Conservation (phyloP, 1,140 invertebrate species). For the Conus ventricosus region DNA sequence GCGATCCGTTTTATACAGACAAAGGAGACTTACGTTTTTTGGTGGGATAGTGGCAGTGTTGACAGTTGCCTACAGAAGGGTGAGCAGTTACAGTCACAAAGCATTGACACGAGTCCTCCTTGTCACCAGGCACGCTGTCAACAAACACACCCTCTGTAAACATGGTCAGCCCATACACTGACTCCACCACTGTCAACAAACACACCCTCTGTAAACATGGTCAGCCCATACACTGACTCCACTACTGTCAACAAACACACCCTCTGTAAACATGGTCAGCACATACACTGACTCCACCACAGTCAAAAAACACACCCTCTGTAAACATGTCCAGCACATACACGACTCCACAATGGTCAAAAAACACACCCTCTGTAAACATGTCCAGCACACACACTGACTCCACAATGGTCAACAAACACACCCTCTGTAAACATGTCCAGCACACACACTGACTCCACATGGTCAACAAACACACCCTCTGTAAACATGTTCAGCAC, state of each 20-base stretch:
- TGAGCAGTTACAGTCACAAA: constrained; percentile 76
- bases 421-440: too few species aligned
- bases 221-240: too few species aligned
- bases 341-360: constrained; percentile 50
- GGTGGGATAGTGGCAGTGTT: constrained; percentile 40
- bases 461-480: constrained; percentile 54
- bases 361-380: too few species aligned
- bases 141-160: constrained; percentile 19
- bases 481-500: constrained; percentile 16
- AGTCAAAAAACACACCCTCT: neutral
- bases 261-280: constrained; percentile 14
- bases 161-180: constrained; percentile 8
- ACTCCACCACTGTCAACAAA: neutral
- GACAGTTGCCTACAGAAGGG: constrained; percentile 80
- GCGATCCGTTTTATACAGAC: neutral
- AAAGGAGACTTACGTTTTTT: constrained; percentile 14
- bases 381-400: neutral
- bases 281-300: neutral
- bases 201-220: too few species aligned
- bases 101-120: constrained; percentile 77
- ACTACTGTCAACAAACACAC: constrained; percentile 54
- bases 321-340: constrained; percentile 15
- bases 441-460: too few species aligned
- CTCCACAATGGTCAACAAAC: neutral
- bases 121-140: constrained; percentile 63